These are phyloP conservation scores for Bujurquina vittata DNA, from an alignment of 2,113 vertebrate species.

Conservation along the genomic window DNA sequence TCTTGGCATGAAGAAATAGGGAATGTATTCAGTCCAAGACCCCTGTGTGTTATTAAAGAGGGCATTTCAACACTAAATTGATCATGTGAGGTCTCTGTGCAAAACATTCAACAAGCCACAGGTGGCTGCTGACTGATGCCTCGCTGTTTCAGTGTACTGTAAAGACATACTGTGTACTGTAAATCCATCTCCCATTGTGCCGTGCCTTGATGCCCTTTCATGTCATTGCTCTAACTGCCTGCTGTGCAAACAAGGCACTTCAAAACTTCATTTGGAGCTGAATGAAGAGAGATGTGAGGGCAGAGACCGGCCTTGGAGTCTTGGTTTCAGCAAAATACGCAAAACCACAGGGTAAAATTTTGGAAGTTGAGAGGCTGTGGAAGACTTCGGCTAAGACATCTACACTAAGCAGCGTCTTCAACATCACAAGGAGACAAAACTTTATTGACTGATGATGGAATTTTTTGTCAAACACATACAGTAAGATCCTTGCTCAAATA, in stretches of 20 bases:
- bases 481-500: constrained; percentile 14
- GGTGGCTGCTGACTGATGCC: constrained; percentile 39
- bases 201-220: constrained; percentile 47
- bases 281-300: constrained; percentile 16
- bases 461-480: constrained; percentile 29
- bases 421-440: constrained; percentile 5
- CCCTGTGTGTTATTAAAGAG: constrained; percentile 33
- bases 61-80: constrained; percentile 56
- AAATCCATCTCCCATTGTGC: constrained; percentile 48
- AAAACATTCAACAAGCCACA: constrained; percentile 34
- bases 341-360: constrained; percentile 49
- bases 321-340: constrained; percentile 21
- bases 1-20: constrained; percentile 16
- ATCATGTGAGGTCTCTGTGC: constrained; percentile 61
- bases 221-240: constrained; percentile 57
- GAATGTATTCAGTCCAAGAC: constrained; percentile 16
- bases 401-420: constrained; percentile 4
- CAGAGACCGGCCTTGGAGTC: constrained; percentile 7
- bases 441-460: constrained; percentile 20
- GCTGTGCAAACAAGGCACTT: constrained; percentile 54
- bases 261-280: constrained; percentile 27
- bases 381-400: constrained; percentile 18
- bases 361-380: constrained; percentile 39
- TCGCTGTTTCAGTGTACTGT: constrained; percentile 17
- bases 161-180: too few relatives aligned